These are phyloP conservation scores for Phrynocephalus guinanensis DNA, from an alignment of 2,797 vertebrate genomes.

Conservation along the genomic window DNA sequence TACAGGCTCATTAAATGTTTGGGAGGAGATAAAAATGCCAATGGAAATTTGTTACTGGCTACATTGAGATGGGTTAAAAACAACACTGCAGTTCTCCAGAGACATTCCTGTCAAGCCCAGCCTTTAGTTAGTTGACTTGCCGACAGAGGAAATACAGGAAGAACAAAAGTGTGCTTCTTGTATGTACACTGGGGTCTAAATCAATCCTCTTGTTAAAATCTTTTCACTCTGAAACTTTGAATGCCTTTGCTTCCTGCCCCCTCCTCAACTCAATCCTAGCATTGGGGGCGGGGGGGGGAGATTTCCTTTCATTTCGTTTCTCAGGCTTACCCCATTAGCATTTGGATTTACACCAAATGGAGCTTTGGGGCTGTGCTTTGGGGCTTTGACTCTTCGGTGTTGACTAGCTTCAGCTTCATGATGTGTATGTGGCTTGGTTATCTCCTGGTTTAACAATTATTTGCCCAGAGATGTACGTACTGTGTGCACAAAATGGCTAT, in stretches of 20 bases:
- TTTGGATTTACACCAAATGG: neutral
- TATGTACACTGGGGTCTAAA: neutral
- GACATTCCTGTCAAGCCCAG: neutral
- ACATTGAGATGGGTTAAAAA: constrained; percentile 1
- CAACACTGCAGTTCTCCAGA: neutral
- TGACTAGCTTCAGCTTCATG: neutral
- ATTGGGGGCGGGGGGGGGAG: neutral
- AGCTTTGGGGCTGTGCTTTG: neutral
- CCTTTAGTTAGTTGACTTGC: neutral
- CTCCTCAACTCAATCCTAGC: neutral
- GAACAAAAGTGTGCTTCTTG: constrained; percentile 5
- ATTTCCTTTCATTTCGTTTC: neutral
- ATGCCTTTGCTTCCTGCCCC: too few species aligned
- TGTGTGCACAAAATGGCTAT: neutral
- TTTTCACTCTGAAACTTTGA: constrained; percentile 8
- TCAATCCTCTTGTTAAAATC: constrained; percentile 3
- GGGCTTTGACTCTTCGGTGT: neutral
- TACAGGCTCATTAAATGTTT: neutral
- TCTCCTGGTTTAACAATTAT: neutral
- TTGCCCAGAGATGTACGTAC: neutral
- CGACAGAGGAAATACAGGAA: constrained; percentile 15
- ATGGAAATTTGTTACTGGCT: constrained; percentile 4
- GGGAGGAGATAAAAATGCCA: constrained; percentile 13
- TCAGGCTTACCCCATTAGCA: neutral
- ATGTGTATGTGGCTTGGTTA: neutral